Conservation (phyloP, 2,113 vertebrate genomes). For the Bombycilla garrulus region DNA sequence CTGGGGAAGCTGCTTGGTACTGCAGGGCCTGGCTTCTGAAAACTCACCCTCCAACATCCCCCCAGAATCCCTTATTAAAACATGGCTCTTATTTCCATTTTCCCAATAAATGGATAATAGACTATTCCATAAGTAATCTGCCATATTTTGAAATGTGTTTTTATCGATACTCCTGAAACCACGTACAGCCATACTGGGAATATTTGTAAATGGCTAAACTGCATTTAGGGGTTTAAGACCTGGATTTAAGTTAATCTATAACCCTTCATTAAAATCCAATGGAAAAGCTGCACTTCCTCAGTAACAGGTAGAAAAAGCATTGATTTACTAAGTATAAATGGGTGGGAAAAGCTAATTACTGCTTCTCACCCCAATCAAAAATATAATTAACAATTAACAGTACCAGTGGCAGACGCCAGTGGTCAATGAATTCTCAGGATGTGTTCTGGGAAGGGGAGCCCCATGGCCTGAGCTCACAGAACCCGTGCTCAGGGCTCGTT, state of each 20-base stretch:
- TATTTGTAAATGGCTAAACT: not conserved
- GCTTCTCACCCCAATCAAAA: not conserved
- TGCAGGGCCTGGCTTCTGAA: not conserved
- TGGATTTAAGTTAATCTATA: not conserved
- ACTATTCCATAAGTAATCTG: not conserved
- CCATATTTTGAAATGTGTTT: not conserved
- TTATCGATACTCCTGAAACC: not conserved
- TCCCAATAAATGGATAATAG: not conserved
- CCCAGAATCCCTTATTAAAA: not conserved
- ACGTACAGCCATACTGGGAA: rapidly evolving
- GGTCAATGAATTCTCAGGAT: not conserved
- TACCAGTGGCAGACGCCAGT: not conserved
- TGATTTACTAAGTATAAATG: not conserved
- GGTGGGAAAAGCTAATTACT: not conserved
- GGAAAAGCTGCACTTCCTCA: not conserved
- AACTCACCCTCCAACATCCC: not conserved
- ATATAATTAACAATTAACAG: not conserved
- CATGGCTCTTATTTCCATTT: not conserved
- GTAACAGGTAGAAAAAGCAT: not conserved
- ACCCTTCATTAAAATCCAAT: not conserved
- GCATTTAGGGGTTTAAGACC: not conserved
- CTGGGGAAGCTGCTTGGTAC: not conserved
- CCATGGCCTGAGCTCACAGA: not conserved
- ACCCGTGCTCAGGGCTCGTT: rapidly evolving
- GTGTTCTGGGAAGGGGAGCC: not conserved